Base-by-base conservation (phyloP, 1,140 invertebrate genomes). In the Drosophila jambulina region DNA sequence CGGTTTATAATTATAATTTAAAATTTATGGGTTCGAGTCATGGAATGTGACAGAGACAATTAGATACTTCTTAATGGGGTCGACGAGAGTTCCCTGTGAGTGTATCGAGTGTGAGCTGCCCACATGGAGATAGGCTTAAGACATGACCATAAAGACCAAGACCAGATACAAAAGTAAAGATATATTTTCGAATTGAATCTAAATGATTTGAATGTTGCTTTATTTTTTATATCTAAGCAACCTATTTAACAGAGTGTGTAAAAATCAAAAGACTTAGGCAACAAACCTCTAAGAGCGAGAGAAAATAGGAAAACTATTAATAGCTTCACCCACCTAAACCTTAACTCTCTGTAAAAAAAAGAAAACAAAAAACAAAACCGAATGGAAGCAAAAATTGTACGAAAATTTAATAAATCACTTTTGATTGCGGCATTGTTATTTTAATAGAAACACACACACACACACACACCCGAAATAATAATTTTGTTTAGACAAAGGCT, bases 381-480 rank as follows among this genome's bases (percentile, higher is more conserved):
- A 85, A 80, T 64, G 45, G 79, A 58, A 59, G 62, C 36, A 78
- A 57, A 61, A 77, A 76, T 80, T 29, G 42, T 54, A 67, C 48
- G 32, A 84, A 78, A 84, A 80, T 81, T 88, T 84, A 67, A 88
- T 88, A 88, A 90, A 90, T 88, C 81, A 88, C 78, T 82, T 63
- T 63, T 90, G 85, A 91, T 88, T 88, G 81, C 68, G 61, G 45
- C 81, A 82, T 88, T 88, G 85, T 88, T 91, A 88, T 90, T 91
- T 76, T 85, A 85, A 76, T 71, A 76, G 71, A 85, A 85, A 82
- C 74, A 79, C 17, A 49, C 17, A 27, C 48, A 27, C 21, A 46
- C 60, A 62, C 45, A 68, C 34, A 72, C 29, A 60, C 19, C 45
- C 59, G 62, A 72, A 82, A 64, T 62, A 69, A 76, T 76, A 80